Conservation (phyloP, 2,797 vertebrate genomes). For the Microctenopoma lineatum region DNA sequence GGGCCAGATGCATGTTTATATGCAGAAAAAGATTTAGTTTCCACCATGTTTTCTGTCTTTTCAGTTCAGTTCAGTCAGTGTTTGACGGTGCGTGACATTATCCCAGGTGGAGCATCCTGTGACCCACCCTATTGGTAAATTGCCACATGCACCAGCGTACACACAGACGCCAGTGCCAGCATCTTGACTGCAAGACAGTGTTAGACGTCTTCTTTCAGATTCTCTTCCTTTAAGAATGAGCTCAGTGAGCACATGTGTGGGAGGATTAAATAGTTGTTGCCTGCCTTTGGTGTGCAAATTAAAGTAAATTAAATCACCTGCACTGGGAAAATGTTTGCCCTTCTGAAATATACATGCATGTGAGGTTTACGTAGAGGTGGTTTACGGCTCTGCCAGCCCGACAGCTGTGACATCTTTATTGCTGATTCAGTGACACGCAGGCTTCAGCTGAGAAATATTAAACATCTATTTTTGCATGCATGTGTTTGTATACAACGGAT, state of each 20-base stretch:
- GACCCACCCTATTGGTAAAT: not conserved
- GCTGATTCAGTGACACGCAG: conserved; percentile 23
- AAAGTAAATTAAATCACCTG: conserved; percentile 43
- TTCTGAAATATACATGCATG: conserved; percentile 42
- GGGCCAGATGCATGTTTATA: too few relatives aligned
- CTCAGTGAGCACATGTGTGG: conserved; percentile 30
- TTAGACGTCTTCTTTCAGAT: conserved; percentile 16
- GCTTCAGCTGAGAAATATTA: conserved; percentile 4
- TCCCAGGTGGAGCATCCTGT: not conserved
- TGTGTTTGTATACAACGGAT: not conserved
- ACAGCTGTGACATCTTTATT: conserved; percentile 30
- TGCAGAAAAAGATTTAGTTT: too few relatives aligned
- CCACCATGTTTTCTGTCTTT: too few relatives aligned
- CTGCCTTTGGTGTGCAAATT: conserved; percentile 48
- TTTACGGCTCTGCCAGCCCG: conserved; percentile 6
- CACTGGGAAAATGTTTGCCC: conserved; percentile 14
- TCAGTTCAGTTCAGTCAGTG: not conserved
- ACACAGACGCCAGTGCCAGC: conserved; percentile 10
- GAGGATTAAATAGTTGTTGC: conserved; percentile 43
- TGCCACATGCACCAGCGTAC: not conserved
- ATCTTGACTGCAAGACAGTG: conserved; percentile 10
- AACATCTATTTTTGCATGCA: not conserved
- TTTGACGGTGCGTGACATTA: not conserved
- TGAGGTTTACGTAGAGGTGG: conserved; percentile 36
- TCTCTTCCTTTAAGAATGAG: conserved; percentile 25